Evolutionary conservation across 2,797 vertebrate species (phyloP).

Genomic region (Rhabdophis nuchalis): DNA sequence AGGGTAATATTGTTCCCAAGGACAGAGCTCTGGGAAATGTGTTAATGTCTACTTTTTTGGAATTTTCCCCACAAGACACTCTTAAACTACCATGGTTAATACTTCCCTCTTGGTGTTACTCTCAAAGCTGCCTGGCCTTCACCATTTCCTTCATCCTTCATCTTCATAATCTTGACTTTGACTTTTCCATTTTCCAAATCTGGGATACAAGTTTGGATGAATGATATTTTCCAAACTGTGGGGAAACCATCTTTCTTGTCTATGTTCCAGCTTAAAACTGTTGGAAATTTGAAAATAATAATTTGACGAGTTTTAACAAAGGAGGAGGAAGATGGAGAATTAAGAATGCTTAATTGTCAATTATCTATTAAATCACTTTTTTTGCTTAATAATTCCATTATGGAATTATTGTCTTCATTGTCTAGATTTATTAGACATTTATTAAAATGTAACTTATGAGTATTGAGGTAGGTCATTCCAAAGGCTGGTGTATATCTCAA

Average conservation of each 20-base stretch:
- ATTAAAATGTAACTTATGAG: background rate
- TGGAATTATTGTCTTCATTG: background rate
- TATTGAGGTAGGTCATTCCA: background rate
- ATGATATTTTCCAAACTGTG: background rate
- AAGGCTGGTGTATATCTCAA: background rate
- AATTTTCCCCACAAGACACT: background rate
- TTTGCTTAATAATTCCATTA: background rate
- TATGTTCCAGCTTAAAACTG: background rate
- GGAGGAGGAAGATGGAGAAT: background rate
- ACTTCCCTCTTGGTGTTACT: background rate
- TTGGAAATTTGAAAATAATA: background rate
- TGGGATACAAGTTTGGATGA: background rate
- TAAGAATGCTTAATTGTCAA: background rate
- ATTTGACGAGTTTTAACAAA: background rate
- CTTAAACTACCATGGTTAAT: background rate
- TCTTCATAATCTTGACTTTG: background rate
- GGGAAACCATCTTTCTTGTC: background rate
- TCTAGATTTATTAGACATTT: background rate
- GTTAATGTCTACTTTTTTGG: background rate
- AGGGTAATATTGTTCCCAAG: background rate
- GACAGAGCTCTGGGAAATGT: background rate
- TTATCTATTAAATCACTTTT: background rate
- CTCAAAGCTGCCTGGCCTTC: background rate
- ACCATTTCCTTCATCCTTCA: background rate
- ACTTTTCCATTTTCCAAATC: background rate